Evolutionary conservation across 1,140 invertebrate genomes (phyloP).

Genomic region (Halotydeus destructor): DNA sequence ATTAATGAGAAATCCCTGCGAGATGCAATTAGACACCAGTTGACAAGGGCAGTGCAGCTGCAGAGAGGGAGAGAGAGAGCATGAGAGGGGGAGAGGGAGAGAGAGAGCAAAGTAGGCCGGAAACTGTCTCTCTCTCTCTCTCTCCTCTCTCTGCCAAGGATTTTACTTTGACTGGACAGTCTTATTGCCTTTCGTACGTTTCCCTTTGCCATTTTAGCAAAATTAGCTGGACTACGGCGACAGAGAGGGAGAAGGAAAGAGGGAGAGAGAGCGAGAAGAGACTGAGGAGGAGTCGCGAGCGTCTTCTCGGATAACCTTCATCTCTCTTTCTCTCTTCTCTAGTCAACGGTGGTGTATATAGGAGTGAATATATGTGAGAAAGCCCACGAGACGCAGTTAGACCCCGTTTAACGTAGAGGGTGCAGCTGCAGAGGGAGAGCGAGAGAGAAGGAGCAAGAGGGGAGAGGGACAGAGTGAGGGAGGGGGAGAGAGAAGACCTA

Average conservation of each 20-base stretch:
- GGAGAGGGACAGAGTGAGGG: no score
- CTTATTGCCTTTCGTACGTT: neutral
- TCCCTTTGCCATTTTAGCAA: neutral
- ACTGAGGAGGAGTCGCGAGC: neutral
- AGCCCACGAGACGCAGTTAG: no score
- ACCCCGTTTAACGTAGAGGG: no score
- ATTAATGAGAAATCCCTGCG: no score
- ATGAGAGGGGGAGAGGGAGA: neutral
- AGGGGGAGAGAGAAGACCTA: no score
- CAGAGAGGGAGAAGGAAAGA: neutral
- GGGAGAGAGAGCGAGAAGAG: constrained; percentile 1
- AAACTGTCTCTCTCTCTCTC: no score
- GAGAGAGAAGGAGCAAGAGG: no score
- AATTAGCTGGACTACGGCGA: neutral
- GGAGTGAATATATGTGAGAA: no score
- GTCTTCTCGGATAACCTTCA: neutral
- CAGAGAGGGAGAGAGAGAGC: neutral
- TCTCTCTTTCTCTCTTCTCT: neutral
- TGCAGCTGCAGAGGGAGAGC: no score
- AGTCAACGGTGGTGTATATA: no score
- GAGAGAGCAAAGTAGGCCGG: neutral
- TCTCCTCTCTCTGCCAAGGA: neutral
- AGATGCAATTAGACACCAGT: neutral
- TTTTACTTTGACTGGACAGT: neutral
- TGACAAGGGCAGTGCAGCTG: neutral